These are phyloP conservation scores for Lasiurus cinereus DNA, from an alignment of 2,113 vertebrate genomes.

Conservation along the genomic window DNA sequence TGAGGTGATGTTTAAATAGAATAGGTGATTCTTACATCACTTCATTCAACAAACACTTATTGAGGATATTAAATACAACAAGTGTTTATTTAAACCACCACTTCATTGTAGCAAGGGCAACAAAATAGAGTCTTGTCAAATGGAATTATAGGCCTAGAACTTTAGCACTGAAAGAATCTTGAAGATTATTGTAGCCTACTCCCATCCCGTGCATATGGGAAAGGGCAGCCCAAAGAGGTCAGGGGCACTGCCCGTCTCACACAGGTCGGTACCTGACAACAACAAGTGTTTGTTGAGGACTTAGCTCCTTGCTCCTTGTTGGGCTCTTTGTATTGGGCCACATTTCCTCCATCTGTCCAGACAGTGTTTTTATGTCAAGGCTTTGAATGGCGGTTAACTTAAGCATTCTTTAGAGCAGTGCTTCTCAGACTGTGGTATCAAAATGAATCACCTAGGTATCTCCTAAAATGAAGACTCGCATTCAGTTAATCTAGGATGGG, in stretches of 20 bases:
- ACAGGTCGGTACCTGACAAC: background rate
- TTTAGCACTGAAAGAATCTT: slow-evolving; percentile 9
- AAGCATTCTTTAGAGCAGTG: background rate
- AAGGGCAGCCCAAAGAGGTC: background rate
- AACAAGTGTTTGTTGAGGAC: background rate
- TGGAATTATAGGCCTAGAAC: background rate
- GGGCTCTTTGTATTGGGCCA: background rate
- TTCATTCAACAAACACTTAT: slow-evolving; percentile 17
- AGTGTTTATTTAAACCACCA: slow-evolving; percentile 25
- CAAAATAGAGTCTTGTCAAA: background rate
- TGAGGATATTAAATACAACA: background rate
- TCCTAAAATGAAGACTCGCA: background rate
- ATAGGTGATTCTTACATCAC: background rate
- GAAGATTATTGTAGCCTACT: background rate
- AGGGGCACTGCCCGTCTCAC: background rate
- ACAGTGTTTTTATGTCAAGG: background rate
- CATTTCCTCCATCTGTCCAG: background rate
- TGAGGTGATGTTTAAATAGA: slow-evolving; percentile 21
- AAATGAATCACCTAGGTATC: background rate
- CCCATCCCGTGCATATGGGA: background rate
- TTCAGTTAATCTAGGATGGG: background rate
- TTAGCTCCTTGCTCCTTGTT: background rate
- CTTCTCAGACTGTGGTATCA: background rate
- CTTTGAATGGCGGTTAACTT: background rate
- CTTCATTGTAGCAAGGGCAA: background rate